Conservation (phyloP, 2,797 vertebrate species). For the Morus bassanus region DNA sequence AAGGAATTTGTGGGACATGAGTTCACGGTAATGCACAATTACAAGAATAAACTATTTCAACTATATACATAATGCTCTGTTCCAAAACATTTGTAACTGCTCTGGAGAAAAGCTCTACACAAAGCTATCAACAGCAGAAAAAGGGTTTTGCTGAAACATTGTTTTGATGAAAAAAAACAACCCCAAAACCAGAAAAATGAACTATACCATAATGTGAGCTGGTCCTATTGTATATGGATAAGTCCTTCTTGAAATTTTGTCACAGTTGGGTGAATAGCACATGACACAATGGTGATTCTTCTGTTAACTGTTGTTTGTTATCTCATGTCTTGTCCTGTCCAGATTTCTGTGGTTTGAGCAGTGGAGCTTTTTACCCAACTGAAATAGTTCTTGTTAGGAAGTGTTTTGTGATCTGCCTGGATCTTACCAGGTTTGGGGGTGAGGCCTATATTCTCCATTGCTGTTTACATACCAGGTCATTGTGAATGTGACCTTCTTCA, state of each 20-base stretch:
- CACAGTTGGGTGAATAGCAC: not conserved
- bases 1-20: not conserved
- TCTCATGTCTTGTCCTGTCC: not conserved
- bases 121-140: not conserved
- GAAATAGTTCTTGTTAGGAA: not conserved
- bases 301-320: not conserved
- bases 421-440: not conserved
- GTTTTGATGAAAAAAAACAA: not conserved
- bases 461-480: not conserved
- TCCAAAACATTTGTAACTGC: not conserved
- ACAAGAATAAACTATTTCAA: not conserved
- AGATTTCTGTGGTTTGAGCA: not conserved
- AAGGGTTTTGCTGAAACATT: not conserved
- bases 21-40: not conserved
- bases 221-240: not conserved
- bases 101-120: not conserved
- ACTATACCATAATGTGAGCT: not conserved
- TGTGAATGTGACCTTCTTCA: not conserved
- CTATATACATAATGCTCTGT: not conserved
- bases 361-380: not conserved
- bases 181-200: not conserved
- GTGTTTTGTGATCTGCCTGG: not conserved
- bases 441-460: not conserved
- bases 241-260: not conserved
- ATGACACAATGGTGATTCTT: not conserved